These are phyloP conservation scores for Halisarca cf. caerulea DNA, from an alignment of 37 sponge, comb jelly and placozoan species.

Conservation along the genomic window DNA sequence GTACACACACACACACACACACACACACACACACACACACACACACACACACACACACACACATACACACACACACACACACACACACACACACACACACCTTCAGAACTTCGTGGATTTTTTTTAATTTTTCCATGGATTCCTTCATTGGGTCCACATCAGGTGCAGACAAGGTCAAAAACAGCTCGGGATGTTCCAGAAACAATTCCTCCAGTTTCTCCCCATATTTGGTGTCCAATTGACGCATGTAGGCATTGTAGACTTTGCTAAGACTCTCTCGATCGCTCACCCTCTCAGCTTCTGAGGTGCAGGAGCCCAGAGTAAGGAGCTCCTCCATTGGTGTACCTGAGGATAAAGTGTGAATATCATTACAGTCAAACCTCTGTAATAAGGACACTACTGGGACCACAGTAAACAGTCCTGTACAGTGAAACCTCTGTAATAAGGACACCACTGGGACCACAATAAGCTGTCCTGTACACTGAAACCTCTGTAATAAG, in stretches of 20 bases:
- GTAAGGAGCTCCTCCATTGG: constrained; percentile 34
- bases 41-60: not conserved
- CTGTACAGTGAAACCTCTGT: too few relatives aligned
- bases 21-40: not conserved
- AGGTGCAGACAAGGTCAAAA: not conserved
- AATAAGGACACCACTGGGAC: too few relatives aligned
- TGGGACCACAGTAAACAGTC: too few relatives aligned
- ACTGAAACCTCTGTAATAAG: too few relatives aligned
- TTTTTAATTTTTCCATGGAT: constrained; percentile 4
- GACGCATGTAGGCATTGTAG: constrained; percentile 53
- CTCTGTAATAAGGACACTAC: too few relatives aligned
- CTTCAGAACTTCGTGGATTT: constrained; percentile 36
- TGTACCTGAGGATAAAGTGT: constrained; percentile 26
- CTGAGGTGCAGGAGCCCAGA: constrained; percentile 26
- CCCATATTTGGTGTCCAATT: constrained; percentile 47
- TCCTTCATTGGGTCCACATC: not conserved
- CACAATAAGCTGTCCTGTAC: too few relatives aligned
- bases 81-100: constrained; percentile 6
- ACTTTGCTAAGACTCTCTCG: constrained; percentile 16
- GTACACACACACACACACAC: not conserved
- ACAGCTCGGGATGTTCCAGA: constrained; percentile 61
- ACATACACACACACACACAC: constrained; percentile 19
- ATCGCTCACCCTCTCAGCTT: not conserved
- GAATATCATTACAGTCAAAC: too few relatives aligned
- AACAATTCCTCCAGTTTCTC: constrained; percentile 57